Conservation (phyloP, 2,113 vertebrate genomes). For the Neotoma lepida region DNA sequence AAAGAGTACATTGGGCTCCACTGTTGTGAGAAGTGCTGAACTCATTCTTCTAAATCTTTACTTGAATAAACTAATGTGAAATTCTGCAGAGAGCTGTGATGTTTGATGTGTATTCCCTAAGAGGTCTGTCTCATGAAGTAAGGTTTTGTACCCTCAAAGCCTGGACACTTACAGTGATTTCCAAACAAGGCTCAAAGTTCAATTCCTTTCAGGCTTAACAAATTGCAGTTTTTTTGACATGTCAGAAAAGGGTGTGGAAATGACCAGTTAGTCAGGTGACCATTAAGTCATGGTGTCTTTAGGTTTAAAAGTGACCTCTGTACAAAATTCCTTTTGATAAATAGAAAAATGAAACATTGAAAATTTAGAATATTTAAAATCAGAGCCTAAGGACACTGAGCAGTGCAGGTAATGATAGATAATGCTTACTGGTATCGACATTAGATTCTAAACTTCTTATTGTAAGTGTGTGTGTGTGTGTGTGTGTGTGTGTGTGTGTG, state of each 20-base stretch:
- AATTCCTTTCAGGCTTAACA: conserved; percentile 7
- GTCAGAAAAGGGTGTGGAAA: background rate
- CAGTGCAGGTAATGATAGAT: conserved; percentile 25
- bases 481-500: background rate
- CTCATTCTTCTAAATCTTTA: conserved; percentile 41
- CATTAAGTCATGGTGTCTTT: background rate
- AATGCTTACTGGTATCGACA: background rate
- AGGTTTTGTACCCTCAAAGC: conserved; percentile 69
- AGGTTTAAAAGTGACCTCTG: conserved; percentile 27
- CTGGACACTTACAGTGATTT: background rate
- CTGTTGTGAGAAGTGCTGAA: conserved; percentile 22
- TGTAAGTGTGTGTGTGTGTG: conserved; percentile 7
- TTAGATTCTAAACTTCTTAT: background rate
- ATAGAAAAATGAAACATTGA: background rate
- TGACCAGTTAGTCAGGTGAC: background rate
- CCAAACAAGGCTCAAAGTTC: conserved; percentile 5
- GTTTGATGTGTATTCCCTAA: conserved; percentile 78
- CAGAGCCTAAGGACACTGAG: background rate
- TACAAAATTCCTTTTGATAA: conserved; percentile 14
- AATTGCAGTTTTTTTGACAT: conserved; percentile 34
- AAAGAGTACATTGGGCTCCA: conserved; percentile 9
- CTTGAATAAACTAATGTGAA: background rate
- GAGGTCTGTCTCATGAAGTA: conserved; percentile 76
- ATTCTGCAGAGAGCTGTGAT: conserved; percentile 76
- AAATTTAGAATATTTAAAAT: conserved; percentile 55